Conservation (phyloP, 2,797 vertebrate species). For the Oreortyx pictus region DNA sequence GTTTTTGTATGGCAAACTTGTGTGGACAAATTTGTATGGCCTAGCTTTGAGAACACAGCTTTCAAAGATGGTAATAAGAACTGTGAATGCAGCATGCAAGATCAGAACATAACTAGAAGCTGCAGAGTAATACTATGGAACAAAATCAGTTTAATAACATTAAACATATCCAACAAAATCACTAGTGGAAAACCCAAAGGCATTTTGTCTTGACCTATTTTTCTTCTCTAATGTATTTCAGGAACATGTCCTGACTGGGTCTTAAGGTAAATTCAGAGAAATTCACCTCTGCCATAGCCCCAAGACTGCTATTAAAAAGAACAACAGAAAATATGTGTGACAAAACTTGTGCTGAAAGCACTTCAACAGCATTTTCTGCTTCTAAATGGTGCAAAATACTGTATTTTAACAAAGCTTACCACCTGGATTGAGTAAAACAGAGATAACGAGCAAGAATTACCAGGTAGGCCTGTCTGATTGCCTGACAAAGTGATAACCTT, state of each 20-base stretch:
- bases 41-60: background rate
- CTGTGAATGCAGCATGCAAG: background rate
- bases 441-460: background rate
- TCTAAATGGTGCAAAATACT: background rate
- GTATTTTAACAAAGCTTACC: background rate
- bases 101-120: background rate
- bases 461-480: background rate
- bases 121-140: background rate
- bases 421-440: background rate
- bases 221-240: background rate
- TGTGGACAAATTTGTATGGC: background rate
- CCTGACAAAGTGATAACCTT: background rate
- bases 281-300: background rate
- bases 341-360: background rate
- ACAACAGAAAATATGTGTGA: background rate
- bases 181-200: background rate
- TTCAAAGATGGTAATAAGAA: background rate
- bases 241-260: background rate
- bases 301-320: background rate
- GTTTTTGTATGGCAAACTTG: background rate
- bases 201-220: slow-evolving; percentile 28
- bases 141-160: background rate
- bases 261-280: background rate
- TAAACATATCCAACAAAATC: background rate
- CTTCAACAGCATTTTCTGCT: background rate